These are phyloP conservation scores for Protomyctophum bolini DNA, from an alignment of 2,113 vertebrate species.

Conservation along the genomic window DNA sequence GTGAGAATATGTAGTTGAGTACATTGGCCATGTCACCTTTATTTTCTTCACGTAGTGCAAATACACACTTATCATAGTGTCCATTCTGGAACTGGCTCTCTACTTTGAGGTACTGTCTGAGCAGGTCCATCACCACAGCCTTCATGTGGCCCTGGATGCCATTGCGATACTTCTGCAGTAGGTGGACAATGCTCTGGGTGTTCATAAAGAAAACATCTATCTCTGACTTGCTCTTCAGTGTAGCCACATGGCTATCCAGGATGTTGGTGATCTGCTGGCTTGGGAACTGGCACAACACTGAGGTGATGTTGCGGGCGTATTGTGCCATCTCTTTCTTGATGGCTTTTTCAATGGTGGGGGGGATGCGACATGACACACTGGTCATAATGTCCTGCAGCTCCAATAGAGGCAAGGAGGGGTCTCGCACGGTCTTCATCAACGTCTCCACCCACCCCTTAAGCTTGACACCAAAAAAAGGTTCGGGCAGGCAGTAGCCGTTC, in stretches of 20 bases:
- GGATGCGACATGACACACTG: conserved; percentile 95
- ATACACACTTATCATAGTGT: conserved; percentile 99
- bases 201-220: conserved; percentile 99
- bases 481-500: conserved; percentile 96
- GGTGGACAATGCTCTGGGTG: conserved; percentile 98
- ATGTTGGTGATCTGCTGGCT: conserved; percentile 99
- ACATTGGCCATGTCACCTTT: conserved; percentile 96
- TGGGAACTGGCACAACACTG: conserved; percentile 98
- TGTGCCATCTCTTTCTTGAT: conserved; percentile 99
- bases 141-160: conserved; percentile 98
- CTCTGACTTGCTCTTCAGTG: conserved; percentile 96
- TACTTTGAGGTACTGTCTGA: conserved; percentile 94
- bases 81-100: conserved; percentile 98
- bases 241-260: conserved; percentile 96
- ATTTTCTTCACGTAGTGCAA: conserved; percentile 95
- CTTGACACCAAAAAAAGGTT: conserved; percentile 92
- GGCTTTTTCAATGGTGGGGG: conserved; percentile 93
- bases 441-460: conserved; percentile 95
- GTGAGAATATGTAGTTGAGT: conserved; percentile 98
- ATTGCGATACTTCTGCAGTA: conserved; percentile 98
- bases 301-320: conserved; percentile 98
- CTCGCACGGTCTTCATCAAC: conserved; percentile 96
- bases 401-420: conserved; percentile 94
- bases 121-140: conserved; percentile 96
- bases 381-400: conserved; percentile 99